Percentiles rank a stretch among this genome's conserved stretches.
These are phyloP conservation scores for Spheniscus mendiculus DNA, from an alignment of 2,113 vertebrate genomes.

Conservation along the genomic window DNA sequence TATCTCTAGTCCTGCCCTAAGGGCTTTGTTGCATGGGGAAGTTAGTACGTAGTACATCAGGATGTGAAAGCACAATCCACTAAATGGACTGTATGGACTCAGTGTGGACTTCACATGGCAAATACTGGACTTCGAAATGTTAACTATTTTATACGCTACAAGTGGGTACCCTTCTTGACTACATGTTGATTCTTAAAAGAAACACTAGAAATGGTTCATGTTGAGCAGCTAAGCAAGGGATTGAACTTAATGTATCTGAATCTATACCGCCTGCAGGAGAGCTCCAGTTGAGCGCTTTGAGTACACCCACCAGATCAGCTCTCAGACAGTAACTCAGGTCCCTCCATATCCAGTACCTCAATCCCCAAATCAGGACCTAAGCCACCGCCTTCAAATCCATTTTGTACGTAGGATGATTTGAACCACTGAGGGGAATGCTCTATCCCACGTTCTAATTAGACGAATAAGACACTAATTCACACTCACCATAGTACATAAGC, in stretches of 20 bases:
- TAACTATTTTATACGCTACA: neutral
- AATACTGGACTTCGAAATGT: neutral
- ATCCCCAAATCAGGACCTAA: neutral
- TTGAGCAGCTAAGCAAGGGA: neutral
- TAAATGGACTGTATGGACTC: neutral
- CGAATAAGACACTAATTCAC: neutral
- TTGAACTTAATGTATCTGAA: neutral
- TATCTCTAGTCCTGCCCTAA: neutral
- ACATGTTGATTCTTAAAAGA: neutral
- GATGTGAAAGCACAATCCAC: neutral
- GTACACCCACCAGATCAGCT: neutral
- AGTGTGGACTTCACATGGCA: neutral
- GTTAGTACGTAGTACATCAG: fast-evolving
- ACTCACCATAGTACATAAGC: neutral
- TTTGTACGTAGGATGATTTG: neutral
- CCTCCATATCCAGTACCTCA: neutral
- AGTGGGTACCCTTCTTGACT: neutral
- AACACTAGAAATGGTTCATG: neutral
- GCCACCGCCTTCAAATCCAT: neutral
- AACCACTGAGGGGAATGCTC: neutral
- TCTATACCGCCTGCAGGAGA: neutral
- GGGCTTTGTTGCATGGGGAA: neutral
- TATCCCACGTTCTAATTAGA: neutral
- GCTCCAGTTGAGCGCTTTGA: neutral
- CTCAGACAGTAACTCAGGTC: neutral